Percentiles rank a stretch among this genome's conserved stretches.
These are phyloP conservation scores for Falcunculus frontatus DNA, from an alignment of 2,113 vertebrate genomes.

Conservation along the genomic window DNA sequence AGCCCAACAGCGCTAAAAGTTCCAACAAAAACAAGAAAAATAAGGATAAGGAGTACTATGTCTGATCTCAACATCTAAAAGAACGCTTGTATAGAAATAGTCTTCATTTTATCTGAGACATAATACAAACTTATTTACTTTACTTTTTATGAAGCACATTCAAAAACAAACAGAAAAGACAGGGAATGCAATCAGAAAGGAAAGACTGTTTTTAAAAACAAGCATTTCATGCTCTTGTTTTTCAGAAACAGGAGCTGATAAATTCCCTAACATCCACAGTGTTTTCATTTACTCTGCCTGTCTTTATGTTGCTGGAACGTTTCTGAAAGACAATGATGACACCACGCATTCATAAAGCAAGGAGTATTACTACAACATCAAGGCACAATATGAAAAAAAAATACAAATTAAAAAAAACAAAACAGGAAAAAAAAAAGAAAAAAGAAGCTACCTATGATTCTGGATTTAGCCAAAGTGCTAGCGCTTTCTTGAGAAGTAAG, in stretches of 20 bases:
- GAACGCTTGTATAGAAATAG: conserved; percentile 93
- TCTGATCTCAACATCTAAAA: conserved; percentile 84
- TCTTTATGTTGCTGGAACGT: conserved; percentile 91
- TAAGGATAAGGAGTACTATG: conserved; percentile 99
- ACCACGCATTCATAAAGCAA: conserved; percentile 82
- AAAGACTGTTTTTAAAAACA: conserved; percentile 81
- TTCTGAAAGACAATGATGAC: conserved; percentile 82
- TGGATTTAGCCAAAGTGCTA: conserved; percentile 88
- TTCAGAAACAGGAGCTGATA: conserved; percentile 80
- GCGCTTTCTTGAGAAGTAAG: conserved; percentile 76
- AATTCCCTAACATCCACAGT: conserved; percentile 82
- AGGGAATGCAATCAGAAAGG: conserved; percentile 82
- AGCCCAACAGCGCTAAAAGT: conserved; percentile 88
- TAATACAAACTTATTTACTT: conserved; percentile 87
- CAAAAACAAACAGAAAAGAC: conserved; percentile 76
- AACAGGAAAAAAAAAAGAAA: conserved; percentile 49
- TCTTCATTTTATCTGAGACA: conserved; percentile 91
- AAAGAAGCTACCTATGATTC: conserved; percentile 80
- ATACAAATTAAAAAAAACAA: conserved; percentile 56
- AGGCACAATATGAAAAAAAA: conserved; percentile 74
- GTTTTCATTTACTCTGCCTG: conserved; percentile 92
- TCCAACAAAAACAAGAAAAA: conserved; percentile 97
- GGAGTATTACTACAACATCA: conserved; percentile 75
- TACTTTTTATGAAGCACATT: conserved; percentile 85
- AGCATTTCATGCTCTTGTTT: conserved; percentile 83